Base-by-base conservation (phyloP, 2,797 vertebrate genomes). In the Mormyrops boulengeri region DNA sequence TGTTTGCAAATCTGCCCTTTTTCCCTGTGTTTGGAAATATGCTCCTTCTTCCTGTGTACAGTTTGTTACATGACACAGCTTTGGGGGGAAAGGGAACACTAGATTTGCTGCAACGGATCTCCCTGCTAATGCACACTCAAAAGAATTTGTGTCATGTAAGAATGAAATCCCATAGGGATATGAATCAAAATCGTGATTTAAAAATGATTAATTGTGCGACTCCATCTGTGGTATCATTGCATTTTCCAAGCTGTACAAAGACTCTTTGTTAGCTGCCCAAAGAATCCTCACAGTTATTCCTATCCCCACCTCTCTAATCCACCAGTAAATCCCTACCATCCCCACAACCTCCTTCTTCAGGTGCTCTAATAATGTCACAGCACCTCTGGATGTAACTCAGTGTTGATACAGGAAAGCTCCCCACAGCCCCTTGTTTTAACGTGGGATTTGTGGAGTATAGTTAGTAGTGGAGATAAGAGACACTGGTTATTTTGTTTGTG, bases 401-500 rank as follows among this genome's bases (percentile, higher is more conserved):
- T 38, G 85, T 87, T 87, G 55, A 57, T 12, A 30, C 14, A 87
- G 30, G 6, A 11, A 57, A 38, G 30, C 30, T 87, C 14, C 19
- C 53, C 17, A 38, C n/a, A 38, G 53, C 53, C 7, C 6, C 26
- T 38, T 34, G 50, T 19, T 87, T 87, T 30, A 55, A 53, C 5
- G 7, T 87, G 52, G 14, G 26, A 87, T 41, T 38, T 87, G 14
- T 41, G 53, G 50, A 41, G 85, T 87, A 60, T 87, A 52, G 53
- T 17, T 52, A 87, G 22, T 50, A 44, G 3, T 30, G 47, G 89
- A 86, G 62, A 87, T 69, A 47, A 89, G 89, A 47, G 84, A 47
- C 30, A 5, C 34, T 19, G 17, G 12, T 73, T 85, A 60, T 73
- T 89, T 87, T 89, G 3, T 89, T 73, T 73, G 44, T 30, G 44